These are phyloP conservation scores for Machaerirhynchus nigripectus DNA, from an alignment of 2,113 vertebrate species.

Conservation along the genomic window DNA sequence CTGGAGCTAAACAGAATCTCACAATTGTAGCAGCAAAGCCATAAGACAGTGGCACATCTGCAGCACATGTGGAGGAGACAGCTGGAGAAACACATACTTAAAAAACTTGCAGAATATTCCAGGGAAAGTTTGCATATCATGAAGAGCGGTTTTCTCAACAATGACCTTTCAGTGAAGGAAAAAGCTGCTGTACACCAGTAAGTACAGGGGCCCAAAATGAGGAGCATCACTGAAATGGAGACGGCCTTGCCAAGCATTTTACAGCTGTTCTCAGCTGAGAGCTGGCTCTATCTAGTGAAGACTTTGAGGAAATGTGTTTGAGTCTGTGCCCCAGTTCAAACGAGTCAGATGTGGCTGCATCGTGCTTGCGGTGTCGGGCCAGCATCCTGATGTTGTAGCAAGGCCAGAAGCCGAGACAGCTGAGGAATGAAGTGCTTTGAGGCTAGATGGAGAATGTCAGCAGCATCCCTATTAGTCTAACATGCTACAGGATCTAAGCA, in stretches of 20 bases:
- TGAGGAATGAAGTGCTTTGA: neutral
- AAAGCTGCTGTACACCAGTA: neutral
- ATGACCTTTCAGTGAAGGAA: neutral
- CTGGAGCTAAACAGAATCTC: neutral
- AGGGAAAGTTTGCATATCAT: neutral
- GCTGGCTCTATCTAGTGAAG: neutral
- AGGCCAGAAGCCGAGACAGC: neutral
- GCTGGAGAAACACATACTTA: neutral
- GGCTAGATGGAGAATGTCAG: neutral
- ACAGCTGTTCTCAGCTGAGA: neutral
- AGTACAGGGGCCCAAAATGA: neutral
- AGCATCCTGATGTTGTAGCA: neutral
- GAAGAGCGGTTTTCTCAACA: neutral
- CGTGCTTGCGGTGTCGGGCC: neutral
- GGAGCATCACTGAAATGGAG: neutral
- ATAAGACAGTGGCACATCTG: neutral
- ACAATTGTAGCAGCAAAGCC: neutral
- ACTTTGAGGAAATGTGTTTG: neutral
- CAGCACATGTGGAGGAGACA: neutral
- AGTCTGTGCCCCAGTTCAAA: neutral
- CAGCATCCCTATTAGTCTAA: rapidly evolving
- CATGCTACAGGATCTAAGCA: neutral
- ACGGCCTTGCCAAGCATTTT: neutral
- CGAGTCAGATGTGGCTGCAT: rapidly evolving
- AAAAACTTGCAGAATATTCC: neutral